Base-by-base conservation (phyloP, 2,113 vertebrate species). In the Cyprinodon tularosa region DNA sequence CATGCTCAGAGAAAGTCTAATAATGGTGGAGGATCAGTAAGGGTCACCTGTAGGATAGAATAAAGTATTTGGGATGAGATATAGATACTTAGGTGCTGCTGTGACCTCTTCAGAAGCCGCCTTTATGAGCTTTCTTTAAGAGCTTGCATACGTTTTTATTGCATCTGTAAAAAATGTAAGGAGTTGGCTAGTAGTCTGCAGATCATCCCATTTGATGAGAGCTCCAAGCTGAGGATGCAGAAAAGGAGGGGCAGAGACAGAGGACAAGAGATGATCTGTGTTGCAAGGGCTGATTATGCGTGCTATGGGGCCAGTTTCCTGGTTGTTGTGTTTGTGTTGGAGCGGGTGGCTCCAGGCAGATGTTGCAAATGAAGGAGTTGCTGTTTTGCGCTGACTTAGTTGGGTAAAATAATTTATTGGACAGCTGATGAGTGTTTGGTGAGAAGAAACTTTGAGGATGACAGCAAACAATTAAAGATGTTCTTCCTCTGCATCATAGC, bases 321-420 rank as follows among this genome's bases (percentile, higher is more conserved):
- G 85, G 84, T 84, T 88, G 88, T 81, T 82, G 81, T 93, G 92
- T 93, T 94, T 91, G 90, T 93, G 77, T 94, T 93, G 92, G 93
- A 93, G 83, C 79, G 59, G 62, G 64, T 80, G 82, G 80, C 84
- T 90, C 85, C 81, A 76, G 83, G 90, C 91, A 93, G 90, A 93
- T 93, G 90, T 92, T 93, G 87, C 86, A 87, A 88, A 92, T 92
- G 89, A 93, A 91, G 87, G 83, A 88, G 87, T 77, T 70, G 81
- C 72, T 89, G 88, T 88, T 89, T 81, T 86, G 84, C 77, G 82
- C 87, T 78, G 79, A 82, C 77, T 63, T 68, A 74, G 80, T 76
- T 47, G 47, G 68, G 61, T 39, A 7, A 83, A 80, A 78, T 72
- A 44, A n/a, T 73, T 63, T 57, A 47, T 11, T 42, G 68, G 76